Conservation (phyloP, 2,113 vertebrate species). For the Conger conger region DNA sequence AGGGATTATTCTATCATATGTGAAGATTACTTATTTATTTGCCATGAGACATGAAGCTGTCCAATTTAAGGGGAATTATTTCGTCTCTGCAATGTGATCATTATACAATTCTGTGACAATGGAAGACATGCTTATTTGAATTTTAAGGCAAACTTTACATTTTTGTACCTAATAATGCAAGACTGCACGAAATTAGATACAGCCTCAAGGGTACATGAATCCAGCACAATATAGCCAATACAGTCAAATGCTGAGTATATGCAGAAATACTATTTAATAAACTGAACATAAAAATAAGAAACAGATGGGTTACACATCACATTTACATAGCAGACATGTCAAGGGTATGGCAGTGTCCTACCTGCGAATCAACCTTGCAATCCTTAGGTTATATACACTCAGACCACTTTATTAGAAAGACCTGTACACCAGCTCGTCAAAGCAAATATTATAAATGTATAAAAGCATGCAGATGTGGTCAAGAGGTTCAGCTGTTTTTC, state of each 20-base stretch:
- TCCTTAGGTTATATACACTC: too few relatives aligned
- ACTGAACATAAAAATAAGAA: neutral
- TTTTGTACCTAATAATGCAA: neutral
- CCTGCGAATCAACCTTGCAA: too few relatives aligned
- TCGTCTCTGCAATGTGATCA: neutral
- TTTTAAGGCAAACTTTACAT: neutral
- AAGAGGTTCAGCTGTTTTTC: too few relatives aligned
- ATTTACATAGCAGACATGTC: too few relatives aligned
- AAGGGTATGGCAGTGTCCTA: too few relatives aligned
- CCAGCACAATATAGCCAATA: neutral
- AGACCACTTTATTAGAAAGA: too few relatives aligned
- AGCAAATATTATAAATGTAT: too few relatives aligned
- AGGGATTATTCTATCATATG: constrained; percentile 52
- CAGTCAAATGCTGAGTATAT: neutral
- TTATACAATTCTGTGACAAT: neutral
- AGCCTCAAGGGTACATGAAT: neutral
- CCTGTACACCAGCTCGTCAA: too few relatives aligned
- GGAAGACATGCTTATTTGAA: neutral
- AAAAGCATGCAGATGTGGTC: too few relatives aligned
- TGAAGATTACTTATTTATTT: constrained; percentile 30
- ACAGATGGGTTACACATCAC: too few relatives aligned
- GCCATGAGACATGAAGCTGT: neutral
- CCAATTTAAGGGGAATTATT: constrained; percentile 33
- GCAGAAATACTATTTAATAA: neutral
- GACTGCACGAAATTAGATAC: neutral